Base-by-base conservation (phyloP, 2,888 invertebrate species). In the Clivina fossor region DNA sequence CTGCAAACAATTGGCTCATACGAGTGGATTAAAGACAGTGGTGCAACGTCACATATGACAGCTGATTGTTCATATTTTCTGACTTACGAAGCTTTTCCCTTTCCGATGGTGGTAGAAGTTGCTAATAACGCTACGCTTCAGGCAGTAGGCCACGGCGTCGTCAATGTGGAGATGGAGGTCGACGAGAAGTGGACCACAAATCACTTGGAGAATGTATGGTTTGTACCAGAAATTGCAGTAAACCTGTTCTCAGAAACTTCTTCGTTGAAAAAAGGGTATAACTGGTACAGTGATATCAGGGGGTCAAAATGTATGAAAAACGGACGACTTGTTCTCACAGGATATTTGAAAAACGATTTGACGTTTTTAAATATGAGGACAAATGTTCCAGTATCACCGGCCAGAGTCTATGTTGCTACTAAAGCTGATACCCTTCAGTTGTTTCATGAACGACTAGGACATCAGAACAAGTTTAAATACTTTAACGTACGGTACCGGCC, bases 401-500 rank as follows among this genome's bases (percentile, higher is more conserved):
- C 9, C n/a, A n/a, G n/a, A n/a, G 7, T 37, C 8, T 37, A 18
- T 13, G 37, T n/a, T 5, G 15, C 37, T 3, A 13, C 37, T 13
- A 37, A 15, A 37, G 18, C 37, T 8, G 13, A 5, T 13, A 37
- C 7, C 18, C 15, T 47, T 16, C 54, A 57, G 19, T 9, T 57
- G 7, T 47, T 46, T 56, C 57, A 62, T 26, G 57, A 61, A 19
- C 1, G 57, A 8, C 20, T 61, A 35, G 33, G 50, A 2, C 56
- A 61, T 37, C 58, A 58, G 47, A 61, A 55, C n/a, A 57, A 58
- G 47, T 30, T 20, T n/a, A n/a, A n/a, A n/a, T n/a, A n/a, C n/a
- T n/a, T 61, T 65, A 5, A 62, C 63, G 0, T 66, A 63, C 43
- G 64, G 65, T 2, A 55, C 59, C 1, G 47, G 61, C 0, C 44